Evolutionary conservation across 2,113 vertebrate species (phyloP).

Genomic region (Colinus virginianus): DNA sequence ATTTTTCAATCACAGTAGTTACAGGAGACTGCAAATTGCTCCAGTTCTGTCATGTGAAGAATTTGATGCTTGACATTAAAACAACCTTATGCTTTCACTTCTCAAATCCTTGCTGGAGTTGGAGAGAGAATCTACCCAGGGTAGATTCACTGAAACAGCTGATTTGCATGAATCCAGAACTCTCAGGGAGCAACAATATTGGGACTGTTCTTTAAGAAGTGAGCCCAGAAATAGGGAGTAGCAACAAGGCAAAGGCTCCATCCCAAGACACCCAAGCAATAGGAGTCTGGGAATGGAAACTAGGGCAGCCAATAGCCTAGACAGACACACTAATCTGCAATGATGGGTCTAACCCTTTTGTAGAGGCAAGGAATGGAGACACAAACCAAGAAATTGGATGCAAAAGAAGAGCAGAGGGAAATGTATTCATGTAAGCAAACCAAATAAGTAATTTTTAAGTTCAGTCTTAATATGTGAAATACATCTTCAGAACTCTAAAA

Average conservation of each 20-base stretch:
- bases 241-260: neutral
- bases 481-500: neutral
- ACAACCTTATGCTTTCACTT: neutral
- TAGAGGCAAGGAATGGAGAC: neutral
- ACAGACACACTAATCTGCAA: neutral
- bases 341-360: neutral
- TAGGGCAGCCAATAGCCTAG: rapidly evolving
- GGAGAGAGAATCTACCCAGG: neutral
- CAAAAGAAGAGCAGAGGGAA: neutral
- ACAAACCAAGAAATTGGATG: neutral
- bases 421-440: neutral
- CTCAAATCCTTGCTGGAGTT: neutral
- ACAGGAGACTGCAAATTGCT: neutral
- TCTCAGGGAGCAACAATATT: neutral
- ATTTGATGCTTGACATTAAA: neutral
- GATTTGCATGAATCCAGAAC: neutral
- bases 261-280: neutral
- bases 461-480: neutral
- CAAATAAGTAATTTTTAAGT: neutral
- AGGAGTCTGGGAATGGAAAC: neutral
- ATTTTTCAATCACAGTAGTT: neutral
- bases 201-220: neutral
- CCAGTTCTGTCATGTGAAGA: neutral
- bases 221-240: neutral
- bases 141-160: neutral